phyloP scores from a whole-genome alignment of 2,113 vertebrate genomes.

The Ophiodon elongatus region DNA sequence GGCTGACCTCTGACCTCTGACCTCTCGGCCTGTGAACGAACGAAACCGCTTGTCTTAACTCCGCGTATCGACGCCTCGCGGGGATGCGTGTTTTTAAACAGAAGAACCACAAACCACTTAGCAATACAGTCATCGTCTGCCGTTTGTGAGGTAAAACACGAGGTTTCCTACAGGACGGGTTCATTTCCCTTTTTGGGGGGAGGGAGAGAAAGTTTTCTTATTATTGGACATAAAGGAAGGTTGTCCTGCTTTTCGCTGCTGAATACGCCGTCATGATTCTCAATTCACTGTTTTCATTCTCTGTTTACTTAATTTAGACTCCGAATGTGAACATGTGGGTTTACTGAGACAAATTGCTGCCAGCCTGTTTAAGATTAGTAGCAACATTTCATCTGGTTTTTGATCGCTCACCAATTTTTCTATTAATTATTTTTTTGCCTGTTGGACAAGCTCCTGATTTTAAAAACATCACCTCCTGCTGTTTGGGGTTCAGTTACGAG shows the following conservation, averaged over 20 bases:
- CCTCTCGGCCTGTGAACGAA: conserved; percentile 13
- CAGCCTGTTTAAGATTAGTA: not conserved
- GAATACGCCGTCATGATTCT: not conserved
- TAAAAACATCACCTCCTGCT: conserved; percentile 19
- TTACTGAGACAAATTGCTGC: not conserved
- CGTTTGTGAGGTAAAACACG: not conserved
- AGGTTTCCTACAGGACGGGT: not conserved
- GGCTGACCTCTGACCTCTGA: not conserved
- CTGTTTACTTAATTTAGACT: not conserved
- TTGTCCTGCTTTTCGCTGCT: not conserved
- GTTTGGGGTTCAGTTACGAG: conserved; percentile 24
- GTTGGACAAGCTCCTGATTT: conserved; percentile 60
- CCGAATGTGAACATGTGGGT: not conserved
- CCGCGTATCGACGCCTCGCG: not conserved
- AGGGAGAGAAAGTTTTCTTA: too few relatives aligned
- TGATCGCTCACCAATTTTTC: not conserved
- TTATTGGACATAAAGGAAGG: not conserved
- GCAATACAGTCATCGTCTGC: conserved; percentile 18
- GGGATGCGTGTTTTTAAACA: not conserved
- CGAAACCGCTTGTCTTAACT: conserved; percentile 51
- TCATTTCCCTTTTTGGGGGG: too few relatives aligned
- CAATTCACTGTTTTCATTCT: not conserved
- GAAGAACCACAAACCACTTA: not conserved
- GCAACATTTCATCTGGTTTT: conserved; percentile 18
- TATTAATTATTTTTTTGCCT: conserved; percentile 10